Percentiles rank a stretch among this genome's conserved stretches.
phyloP scores from a whole-genome alignment of 2,888 invertebrate genomes.

The Acrobeloides nanus region DNA sequence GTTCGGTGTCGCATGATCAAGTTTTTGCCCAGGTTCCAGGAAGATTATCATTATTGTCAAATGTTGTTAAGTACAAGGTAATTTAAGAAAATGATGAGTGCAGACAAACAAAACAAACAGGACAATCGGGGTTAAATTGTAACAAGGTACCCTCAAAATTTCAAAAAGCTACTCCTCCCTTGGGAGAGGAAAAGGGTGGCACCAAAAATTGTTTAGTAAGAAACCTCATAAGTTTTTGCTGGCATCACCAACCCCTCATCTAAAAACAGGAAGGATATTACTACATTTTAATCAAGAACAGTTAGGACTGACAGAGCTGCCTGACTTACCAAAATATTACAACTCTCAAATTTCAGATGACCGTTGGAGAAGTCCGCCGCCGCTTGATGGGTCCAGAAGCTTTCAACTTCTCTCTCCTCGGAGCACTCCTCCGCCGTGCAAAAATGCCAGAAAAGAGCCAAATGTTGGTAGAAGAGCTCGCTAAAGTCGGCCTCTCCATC shows the following conservation, averaged over 20 bases:
- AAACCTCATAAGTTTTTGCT: too few species aligned
- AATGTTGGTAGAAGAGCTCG: constrained; percentile 24
- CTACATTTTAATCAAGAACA: background rate
- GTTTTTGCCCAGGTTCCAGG: constrained; percentile 30
- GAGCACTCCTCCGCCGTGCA: constrained; percentile 28
- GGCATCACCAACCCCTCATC: too few species aligned
- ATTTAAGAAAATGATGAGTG: too few species aligned
- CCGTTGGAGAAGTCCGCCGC: constrained; percentile 35
- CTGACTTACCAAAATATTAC: background rate
- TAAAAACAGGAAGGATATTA: background rate
- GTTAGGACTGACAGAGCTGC: too few species aligned
- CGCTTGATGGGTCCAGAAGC: constrained; percentile 34
- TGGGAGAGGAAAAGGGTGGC: too few species aligned
- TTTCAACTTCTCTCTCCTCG: constrained; percentile 31
- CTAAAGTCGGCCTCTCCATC: constrained; percentile 27
- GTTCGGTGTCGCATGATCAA: constrained; percentile 16
- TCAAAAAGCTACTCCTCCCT: too few species aligned
- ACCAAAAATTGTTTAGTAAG: too few species aligned
- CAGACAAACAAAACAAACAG: too few species aligned
- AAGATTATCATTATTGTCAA: constrained; percentile 31
- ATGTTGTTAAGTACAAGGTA: constrained; percentile 34
- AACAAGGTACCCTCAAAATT: too few species aligned
- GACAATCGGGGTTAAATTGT: too few species aligned
- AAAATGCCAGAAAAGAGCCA: constrained; percentile 38
- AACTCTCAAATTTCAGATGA: constrained; percentile 28